Evolutionary conservation across 2,888 invertebrate species (phyloP), one percentile per base, ranked within the genome.

Genomic region (Macrosiphum euphorbiae): DNA sequence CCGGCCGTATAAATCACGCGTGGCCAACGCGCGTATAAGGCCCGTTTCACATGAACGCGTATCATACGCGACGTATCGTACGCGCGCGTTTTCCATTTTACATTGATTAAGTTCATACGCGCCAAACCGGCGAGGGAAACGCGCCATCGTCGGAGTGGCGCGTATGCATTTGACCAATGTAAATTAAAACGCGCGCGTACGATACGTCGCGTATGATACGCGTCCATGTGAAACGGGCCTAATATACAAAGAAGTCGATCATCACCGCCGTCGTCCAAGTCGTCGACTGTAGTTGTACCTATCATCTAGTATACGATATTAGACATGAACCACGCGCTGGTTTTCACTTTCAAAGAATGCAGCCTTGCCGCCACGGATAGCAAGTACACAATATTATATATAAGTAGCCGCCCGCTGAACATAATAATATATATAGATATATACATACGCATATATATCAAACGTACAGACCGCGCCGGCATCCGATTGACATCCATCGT

Each of bases 301-400:
- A 89, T 93, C 87, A 90, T 89, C 88, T 94, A 20, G n/a, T 10
- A 58, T 8, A 58, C 44, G 35, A 78, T 91, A 78, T 88, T 24
- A 84, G 85, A 28, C 58, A 13, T 78, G 44, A 92, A 52, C 67
- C 58, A 26, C 90, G 35, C 85, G 93, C 61, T 13, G 93, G 90
- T 89, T 94, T 94, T 94, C 93, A 90, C 93, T 94, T 94, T 94
- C 90, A 61, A 90, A 93, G 84, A 89, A 88, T 89, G 92, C 52
- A 90, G 67, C 93, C 89, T 90, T 58, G 93, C 44, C 87, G 20
- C 35, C 86, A 28, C 35, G 44, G n/a, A 91, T 24, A 89, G 24
- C 58, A 89, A 55, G 26, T 44, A 44, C 88, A 58, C 24, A 8
- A 78, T 35, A 35, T n/a, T 67, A 67, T n/a, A 78, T 24, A 78